These are phyloP conservation scores for Otis tarda DNA, from an alignment of 2,113 vertebrate genomes.

Conservation along the genomic window DNA sequence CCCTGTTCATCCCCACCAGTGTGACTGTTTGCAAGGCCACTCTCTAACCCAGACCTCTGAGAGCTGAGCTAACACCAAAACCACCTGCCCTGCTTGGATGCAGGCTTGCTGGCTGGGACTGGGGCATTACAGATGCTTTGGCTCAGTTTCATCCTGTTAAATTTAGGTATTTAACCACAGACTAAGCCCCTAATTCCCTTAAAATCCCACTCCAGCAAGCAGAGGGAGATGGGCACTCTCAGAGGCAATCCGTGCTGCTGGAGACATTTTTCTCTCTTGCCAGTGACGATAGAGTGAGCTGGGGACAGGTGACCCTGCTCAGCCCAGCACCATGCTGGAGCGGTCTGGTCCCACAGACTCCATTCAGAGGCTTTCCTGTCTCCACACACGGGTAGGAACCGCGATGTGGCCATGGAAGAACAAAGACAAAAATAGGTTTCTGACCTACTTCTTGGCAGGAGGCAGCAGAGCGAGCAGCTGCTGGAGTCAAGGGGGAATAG, in stretches of 20 bases:
- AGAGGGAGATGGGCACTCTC: background rate
- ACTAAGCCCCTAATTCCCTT: background rate
- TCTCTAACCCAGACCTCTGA: background rate
- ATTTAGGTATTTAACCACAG: background rate
- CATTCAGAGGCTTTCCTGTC: accelerated
- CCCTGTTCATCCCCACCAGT: background rate
- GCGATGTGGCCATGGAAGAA: accelerated
- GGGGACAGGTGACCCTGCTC: background rate
- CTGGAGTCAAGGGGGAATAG: background rate
- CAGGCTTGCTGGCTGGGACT: background rate
- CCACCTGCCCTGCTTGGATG: background rate
- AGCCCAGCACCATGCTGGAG: background rate
- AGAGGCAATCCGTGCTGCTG: background rate
- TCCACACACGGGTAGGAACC: accelerated
- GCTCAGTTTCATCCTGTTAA: background rate
- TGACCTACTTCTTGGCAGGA: conserved; percentile 25
- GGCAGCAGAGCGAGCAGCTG: background rate
- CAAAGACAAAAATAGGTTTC: background rate
- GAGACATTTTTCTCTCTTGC: background rate
- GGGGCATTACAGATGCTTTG: accelerated
- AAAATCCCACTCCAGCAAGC: background rate
- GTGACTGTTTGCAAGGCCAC: accelerated
- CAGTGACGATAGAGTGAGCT: background rate
- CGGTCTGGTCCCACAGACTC: background rate
- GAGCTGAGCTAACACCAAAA: background rate